Evolutionary conservation across 1,140 invertebrate species (phyloP), one percentile per base, ranked within the genome.

Genomic region (Tetranychus urticae): DNA sequence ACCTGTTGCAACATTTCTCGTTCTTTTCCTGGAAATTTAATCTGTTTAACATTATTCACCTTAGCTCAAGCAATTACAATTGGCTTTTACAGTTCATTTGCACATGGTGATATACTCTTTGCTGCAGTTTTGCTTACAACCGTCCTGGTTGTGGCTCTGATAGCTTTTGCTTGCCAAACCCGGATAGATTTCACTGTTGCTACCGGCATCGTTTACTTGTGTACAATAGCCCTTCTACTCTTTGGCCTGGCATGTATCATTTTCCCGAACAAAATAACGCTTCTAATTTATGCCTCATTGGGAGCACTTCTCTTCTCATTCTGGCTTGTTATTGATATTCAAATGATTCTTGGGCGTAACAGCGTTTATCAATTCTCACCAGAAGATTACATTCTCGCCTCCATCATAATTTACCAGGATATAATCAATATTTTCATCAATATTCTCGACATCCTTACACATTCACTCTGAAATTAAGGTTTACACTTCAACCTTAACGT

Each of bases 361-460:
- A 86, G 86, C 69, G 90, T 87, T 74, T 80, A 83, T 0, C 80
- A 82, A 0, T 79, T 96, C 34, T 93, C 89, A 1, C 89, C 91
- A 0, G 91, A 96, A 70, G 92, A 97, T 68, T 97, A 97, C 70
- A 85, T 97, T 47, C 88, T 94, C 69, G 91, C 89, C 46, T 84
- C 89, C 2, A 76, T 97, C 1, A 91, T 84, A 69, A 72, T 96
- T 0, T 94, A 94, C 70, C 70, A 92, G 59, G 90, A 94, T 72
- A 81, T 94, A 62, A 74, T 93, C 63, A 88, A 92, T 66, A 84
- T 94, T 55, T 91, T 93, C 77, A 68, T 91, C 39, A 84, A 85
- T 67, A 86, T 93, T 2, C 45, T 64, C 8, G 50, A 59, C 23
- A 59, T 63, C 8, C 14, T 61, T 10, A 42, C 39, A 23, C 23